Evolutionary conservation across 2,797 vertebrate species (phyloP), one percentile per base, ranked within the genome.

Genomic region (Zalophus californianus): DNA sequence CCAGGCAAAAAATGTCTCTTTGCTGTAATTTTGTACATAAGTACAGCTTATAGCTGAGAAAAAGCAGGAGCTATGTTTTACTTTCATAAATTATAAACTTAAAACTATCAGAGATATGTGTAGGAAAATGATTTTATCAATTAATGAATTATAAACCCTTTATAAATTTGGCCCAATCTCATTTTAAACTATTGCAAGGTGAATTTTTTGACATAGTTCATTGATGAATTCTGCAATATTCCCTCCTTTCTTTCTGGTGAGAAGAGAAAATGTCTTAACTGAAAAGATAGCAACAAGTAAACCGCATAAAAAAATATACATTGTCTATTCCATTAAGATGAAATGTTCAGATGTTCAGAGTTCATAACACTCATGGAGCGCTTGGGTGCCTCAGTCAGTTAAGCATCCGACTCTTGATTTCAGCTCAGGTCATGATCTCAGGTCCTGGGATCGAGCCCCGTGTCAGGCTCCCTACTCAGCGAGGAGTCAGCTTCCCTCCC

Each of bases 101-200:
- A 87, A 72, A 85, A 77, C 35, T 44, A 38, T 64, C 78, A 90
- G 38, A 94, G 27, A 58, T 68, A 73, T n/a, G 5, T 72, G 38
- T 73, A 84, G 66, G 50, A 78, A 91, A 38, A 79, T 27, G 27
- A 25, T 91, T 93, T 93, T 93, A 60, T 96, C 38, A 72, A 35
- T 66, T 90, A 77, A 70, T 16, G 25, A 90, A 27, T 87, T 87
- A 62, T 56, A 97, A 91, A 41, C 10, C 38, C 23, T 60, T 52
- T 91, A 44, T 84, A 18, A 91, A 92, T 86, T 56, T 94, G 58
- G 13, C 77, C 27, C n/a, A 62, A 91, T 87, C 21, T 88, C 7
- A 21, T 64, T 91, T 84, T 90, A 82, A 95, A 84, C 54, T 80
- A 79, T 35, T 84, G 12, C 18, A 12, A 85, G 83, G 32, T 70